These are phyloP conservation scores for Nothocercus nigrocapillus DNA, from an alignment of 2,113 vertebrate species.

Conservation along the genomic window DNA sequence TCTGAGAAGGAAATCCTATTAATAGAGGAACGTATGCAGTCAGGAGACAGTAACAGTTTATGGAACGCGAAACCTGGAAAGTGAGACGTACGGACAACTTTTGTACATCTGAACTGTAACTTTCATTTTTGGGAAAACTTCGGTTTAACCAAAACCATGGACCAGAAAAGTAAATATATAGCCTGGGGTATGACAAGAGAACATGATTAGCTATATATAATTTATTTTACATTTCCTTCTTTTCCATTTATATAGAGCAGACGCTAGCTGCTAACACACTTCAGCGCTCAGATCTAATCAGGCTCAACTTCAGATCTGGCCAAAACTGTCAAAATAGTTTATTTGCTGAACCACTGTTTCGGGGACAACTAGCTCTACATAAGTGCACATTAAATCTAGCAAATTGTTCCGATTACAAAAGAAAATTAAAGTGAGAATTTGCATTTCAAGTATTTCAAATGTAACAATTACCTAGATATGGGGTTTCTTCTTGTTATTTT, in stretches of 20 bases:
- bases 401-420: not conserved
- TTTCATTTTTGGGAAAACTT: not conserved
- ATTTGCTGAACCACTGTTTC: not conserved
- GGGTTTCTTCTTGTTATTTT: not conserved
- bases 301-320: not conserved
- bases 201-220: not conserved
- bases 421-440: not conserved
- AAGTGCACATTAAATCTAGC: not conserved
- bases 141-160: not conserved
- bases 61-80: not conserved
- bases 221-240: not conserved
- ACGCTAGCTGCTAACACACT: not conserved
- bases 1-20: not conserved
- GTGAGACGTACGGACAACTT: not conserved
- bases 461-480: not conserved
- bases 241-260: not conserved
- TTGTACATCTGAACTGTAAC: not conserved
- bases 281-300: not conserved
- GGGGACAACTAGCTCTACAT: not conserved
- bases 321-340: not conserved
- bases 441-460: not conserved
- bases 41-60: not conserved
- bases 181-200: not conserved
- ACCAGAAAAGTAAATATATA: not conserved
- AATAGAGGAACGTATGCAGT: not conserved